phyloP scores from a whole-genome alignment of 1,140 invertebrate species.

The Bombus fervidus region DNA sequence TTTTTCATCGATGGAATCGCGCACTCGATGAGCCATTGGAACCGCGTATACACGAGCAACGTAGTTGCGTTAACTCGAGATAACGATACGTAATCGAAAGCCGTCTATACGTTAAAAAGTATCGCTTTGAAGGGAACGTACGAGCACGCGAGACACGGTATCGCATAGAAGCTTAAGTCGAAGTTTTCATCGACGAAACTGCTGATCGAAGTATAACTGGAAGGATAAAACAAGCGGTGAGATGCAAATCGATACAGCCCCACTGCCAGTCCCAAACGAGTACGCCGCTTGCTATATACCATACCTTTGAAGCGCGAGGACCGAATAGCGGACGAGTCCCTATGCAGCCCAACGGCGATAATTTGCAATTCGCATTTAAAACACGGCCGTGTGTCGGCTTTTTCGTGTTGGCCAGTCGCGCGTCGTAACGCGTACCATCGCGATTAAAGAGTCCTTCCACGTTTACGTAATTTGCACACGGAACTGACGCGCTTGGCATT shows the following conservation, averaged over 20 bases:
- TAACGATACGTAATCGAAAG: too few species aligned
- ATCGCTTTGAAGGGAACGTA: not conserved
- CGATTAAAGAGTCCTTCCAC: conserved; percentile 36
- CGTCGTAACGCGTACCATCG: not conserved
- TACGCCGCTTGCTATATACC: not conserved
- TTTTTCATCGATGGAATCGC: not conserved
- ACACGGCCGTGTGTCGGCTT: not conserved
- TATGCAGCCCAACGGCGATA: not conserved
- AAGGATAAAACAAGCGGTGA: not conserved
- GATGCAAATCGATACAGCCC: conserved; percentile 13
- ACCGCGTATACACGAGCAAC: too few species aligned
- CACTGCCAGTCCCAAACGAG: not conserved
- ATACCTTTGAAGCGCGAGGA: not conserved
- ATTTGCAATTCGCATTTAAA: conserved; percentile 10
- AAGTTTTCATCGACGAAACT: not conserved
- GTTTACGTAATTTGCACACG: conserved; percentile 43
- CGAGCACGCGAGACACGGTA: accelerated
- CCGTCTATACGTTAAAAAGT: too few species aligned
- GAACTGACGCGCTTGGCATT: conserved; percentile 42
- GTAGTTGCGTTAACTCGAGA: too few species aligned
- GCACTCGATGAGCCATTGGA: too few species aligned
- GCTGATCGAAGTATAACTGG: not conserved
- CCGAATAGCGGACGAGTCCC: not conserved
- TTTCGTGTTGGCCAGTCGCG: not conserved
- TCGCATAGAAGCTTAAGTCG: not conserved